Percentiles rank a stretch among this genome's conserved stretches.
Conservation (phyloP, 2,113 vertebrate genomes). For the Paracanthobrama guichenoti region DNA sequence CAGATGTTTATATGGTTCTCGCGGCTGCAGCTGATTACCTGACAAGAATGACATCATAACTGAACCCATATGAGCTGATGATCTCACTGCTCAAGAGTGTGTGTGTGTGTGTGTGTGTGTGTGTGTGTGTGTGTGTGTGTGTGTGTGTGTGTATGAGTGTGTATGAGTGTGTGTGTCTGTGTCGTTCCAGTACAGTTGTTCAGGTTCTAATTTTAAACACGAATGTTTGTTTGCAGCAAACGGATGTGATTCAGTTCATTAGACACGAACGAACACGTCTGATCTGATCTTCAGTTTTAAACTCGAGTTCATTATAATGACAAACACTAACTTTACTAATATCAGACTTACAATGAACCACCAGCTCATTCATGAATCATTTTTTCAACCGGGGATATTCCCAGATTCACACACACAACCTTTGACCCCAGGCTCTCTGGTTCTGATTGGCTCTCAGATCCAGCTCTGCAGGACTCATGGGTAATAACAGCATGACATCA, state of each 20-base stretch:
- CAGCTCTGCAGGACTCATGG: background rate
- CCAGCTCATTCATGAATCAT: background rate
- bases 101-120: background rate
- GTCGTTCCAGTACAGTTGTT: slow-evolving; percentile 13
- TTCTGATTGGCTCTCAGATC: background rate
- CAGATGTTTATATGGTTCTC: slow-evolving; percentile 59
- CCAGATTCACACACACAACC: background rate
- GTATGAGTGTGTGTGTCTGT: background rate
- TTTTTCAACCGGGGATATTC: background rate
- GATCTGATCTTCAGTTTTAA: too few species aligned
- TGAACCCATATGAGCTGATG: slow-evolving; percentile 67
- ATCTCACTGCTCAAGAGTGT: slow-evolving; percentile 42
- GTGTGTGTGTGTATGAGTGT: background rate
- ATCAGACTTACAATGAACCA: too few species aligned
- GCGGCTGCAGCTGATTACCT: slow-evolving; percentile 69
- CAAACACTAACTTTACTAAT: background rate
- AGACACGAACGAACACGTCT: background rate
- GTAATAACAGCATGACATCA: slow-evolving; percentile 29
- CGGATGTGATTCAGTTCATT: background rate
- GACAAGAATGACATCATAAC: slow-evolving; percentile 77
- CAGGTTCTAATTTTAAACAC: slow-evolving; percentile 4
- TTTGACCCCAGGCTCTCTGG: slow-evolving; percentile 13
- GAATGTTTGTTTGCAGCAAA: slow-evolving; percentile 5
- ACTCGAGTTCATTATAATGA: background rate
- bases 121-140: background rate